Percentiles rank a stretch among this genome's conserved stretches.
These are phyloP conservation scores for Microvelia longipes DNA, from an alignment of 1,140 invertebrate species.

Conservation along the genomic window DNA sequence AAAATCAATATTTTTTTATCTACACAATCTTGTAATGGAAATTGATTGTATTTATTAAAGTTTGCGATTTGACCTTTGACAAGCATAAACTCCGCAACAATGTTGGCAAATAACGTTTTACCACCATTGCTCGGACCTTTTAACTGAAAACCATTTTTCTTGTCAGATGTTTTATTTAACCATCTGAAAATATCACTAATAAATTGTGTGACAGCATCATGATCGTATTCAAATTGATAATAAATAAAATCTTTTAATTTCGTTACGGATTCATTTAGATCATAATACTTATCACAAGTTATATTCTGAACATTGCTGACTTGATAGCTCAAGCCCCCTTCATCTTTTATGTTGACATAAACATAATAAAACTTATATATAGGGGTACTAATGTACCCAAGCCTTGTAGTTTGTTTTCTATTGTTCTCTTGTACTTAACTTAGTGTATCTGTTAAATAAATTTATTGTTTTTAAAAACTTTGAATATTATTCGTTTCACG, in stretches of 20 bases:
- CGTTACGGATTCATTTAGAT: not conserved
- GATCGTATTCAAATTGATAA: not conserved
- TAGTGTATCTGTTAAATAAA: too few relatives aligned
- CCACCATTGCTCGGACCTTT: not conserved
- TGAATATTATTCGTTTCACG: too few relatives aligned
- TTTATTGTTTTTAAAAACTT: too few relatives aligned
- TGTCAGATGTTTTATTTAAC: not conserved
- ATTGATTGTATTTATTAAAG: not conserved
- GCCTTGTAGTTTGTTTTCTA: too few relatives aligned
- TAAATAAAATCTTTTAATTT: not conserved
- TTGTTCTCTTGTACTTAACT: too few relatives aligned
- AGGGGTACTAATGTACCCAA: too few relatives aligned
- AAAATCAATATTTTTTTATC: not conserved
- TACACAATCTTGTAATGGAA: not conserved
- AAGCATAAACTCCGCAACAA: not conserved
- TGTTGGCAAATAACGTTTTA: not conserved
- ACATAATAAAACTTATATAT: too few relatives aligned
- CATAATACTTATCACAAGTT: not conserved
- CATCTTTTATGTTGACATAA: too few relatives aligned
- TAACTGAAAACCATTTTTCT: not conserved
- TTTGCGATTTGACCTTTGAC: not conserved
- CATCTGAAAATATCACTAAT: not conserved
- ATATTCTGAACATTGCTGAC: too few relatives aligned
- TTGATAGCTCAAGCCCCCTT: too few relatives aligned
- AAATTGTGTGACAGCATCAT: not conserved